Evolutionary conservation across 2,797 vertebrate genomes (phyloP).

Genomic region (Streptopelia turtur): DNA sequence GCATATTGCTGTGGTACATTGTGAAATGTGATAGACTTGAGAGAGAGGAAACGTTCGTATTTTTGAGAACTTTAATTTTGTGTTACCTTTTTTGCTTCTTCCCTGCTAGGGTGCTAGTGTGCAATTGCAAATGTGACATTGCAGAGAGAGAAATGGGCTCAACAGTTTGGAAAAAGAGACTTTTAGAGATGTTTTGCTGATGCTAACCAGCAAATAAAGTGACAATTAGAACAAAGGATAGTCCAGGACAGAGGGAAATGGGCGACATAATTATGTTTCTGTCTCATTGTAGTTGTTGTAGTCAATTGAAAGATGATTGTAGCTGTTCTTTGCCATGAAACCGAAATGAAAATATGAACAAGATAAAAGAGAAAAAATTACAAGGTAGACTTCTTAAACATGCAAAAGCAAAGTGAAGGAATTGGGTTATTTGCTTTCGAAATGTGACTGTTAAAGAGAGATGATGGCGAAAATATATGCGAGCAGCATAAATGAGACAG

Average conservation of each 20-base stretch:
- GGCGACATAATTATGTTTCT: neutral
- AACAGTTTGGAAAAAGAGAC: neutral
- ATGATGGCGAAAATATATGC: neutral
- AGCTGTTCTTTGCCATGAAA: neutral
- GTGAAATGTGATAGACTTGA: neutral
- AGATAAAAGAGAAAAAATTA: conserved; percentile 33
- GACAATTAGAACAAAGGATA: neutral
- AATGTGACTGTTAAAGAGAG: neutral
- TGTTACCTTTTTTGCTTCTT: neutral
- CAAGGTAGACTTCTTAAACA: conserved; percentile 20
- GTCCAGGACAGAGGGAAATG: neutral
- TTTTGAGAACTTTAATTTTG: neutral
- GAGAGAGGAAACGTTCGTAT: neutral
- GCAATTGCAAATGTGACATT: fast-evolving
- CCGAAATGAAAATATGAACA: neutral
- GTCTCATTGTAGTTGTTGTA: neutral
- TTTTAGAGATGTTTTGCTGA: neutral
- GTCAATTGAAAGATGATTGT: neutral
- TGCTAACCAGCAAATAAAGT: neutral
- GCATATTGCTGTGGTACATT: neutral
- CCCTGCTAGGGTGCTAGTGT: neutral
- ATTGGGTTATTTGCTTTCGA: neutral
- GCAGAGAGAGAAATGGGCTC: neutral
- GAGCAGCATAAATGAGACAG: neutral
- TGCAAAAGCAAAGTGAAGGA: neutral